phyloP scores from a whole-genome alignment of 2,797 vertebrate genomes.

The Sarcophilus harrisii region DNA sequence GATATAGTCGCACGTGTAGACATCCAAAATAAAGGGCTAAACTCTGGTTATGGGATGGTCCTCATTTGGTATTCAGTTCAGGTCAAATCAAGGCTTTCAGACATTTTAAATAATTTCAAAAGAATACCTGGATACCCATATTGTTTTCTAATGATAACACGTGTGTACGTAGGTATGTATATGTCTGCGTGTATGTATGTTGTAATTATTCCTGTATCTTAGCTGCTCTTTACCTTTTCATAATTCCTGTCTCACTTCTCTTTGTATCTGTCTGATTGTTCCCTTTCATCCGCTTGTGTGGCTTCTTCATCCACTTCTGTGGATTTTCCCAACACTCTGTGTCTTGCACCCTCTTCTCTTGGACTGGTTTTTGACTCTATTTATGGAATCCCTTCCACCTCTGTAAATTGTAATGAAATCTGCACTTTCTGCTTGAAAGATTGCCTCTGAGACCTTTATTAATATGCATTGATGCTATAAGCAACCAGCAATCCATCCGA shows the following conservation, averaged over 20 bases:
- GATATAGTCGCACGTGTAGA: constrained; percentile 36
- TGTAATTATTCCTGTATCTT: neutral
- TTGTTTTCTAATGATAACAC: neutral
- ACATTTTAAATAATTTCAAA: constrained; percentile 12
- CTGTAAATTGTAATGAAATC: constrained; percentile 4
- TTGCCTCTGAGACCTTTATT: constrained; percentile 8
- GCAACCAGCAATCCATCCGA: neutral
- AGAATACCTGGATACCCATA: neutral
- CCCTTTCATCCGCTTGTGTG: neutral
- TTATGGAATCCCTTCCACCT: neutral
- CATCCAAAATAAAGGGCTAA: constrained; percentile 61
- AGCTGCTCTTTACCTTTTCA: neutral
- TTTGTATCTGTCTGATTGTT: neutral
- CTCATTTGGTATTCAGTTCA: constrained; percentile 41
- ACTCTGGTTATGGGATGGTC: constrained; percentile 56
- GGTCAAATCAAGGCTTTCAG: constrained; percentile 38
- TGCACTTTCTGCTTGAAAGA: neutral
- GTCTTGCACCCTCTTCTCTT: neutral
- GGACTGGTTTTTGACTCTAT: neutral
- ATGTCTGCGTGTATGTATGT: neutral
- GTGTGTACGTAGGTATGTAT: no score
- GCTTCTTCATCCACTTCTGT: neutral
- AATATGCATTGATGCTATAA: neutral
- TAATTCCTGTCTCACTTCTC: neutral
- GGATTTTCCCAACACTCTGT: neutral